Percentiles rank a stretch among this genome's conserved stretches.
phyloP scores from a whole-genome alignment of 2,113 vertebrate species.

The Ailuropoda melanoleuca region DNA sequence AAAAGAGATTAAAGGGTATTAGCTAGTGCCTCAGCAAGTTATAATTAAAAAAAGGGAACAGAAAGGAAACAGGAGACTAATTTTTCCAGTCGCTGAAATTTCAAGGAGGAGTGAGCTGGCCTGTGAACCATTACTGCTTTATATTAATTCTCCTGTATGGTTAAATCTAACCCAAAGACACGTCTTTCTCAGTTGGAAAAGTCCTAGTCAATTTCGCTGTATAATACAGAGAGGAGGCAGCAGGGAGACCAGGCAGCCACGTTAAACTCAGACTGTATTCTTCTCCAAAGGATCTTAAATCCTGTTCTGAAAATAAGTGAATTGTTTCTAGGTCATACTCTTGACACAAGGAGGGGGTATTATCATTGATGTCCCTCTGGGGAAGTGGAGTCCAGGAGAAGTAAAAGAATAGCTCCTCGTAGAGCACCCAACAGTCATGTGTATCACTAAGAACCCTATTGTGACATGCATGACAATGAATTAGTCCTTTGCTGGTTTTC shows the following conservation, averaged over 20 bases:
- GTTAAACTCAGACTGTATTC: conserved; percentile 13
- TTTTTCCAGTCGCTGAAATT: conserved; percentile 85
- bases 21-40: conserved; percentile 81
- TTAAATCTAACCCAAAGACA: conserved; percentile 80
- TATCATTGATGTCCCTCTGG: neutral
- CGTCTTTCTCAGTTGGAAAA: conserved; percentile 74
- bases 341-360: conserved; percentile 23
- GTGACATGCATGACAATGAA: neutral
- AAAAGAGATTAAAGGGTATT: conserved; percentile 88
- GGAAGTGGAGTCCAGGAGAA: conserved; percentile 30
- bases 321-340: conserved; percentile 34
- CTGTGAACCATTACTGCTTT: conserved; percentile 79
- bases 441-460: neutral
- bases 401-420: neutral
- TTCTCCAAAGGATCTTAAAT: conserved; percentile 54
- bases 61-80: conserved; percentile 77
- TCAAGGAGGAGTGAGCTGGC: conserved; percentile 83
- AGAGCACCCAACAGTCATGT: neutral
- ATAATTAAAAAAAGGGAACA: conserved; percentile 79
- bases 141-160: conserved; percentile 83
- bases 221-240: conserved; percentile 41
- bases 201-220: conserved; percentile 76
- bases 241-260: neutral
- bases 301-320: conserved; percentile 43
- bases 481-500: neutral